Evolutionary conservation across 2,888 invertebrate species (phyloP), one percentile per base, ranked within the genome.

Genomic region (Patella caerulea): DNA sequence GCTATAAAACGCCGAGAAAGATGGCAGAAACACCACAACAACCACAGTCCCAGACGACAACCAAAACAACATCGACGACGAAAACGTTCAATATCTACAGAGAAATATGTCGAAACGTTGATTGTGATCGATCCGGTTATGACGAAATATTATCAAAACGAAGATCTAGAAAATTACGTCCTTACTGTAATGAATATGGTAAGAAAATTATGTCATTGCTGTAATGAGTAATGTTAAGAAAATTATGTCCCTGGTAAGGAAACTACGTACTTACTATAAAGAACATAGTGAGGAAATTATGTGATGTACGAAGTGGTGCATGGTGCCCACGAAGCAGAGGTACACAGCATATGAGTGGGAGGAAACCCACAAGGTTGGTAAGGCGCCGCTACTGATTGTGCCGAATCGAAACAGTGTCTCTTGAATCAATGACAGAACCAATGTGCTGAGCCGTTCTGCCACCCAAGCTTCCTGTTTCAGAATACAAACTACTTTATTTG

Each of bases 131-230:
- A 97, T 93, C 94, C 94, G 77, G 95, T 95, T 84, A 97, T 97
- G 96, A 94, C 95, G 84, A 94, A 95, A 75, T 97, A 96, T 91
- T 97, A 97, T 92, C 93, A 94, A 85, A 94, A 95, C 87, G 94
- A 95, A 86, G 95, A 96, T 89, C 94, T 96, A 84, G 95, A 96
- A 90, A 96, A 95, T 11, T 97, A 97, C 92, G 94, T 97, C 53
- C 93, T 97, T 75, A 97, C 97, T 75, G 95, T 97, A 83, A 96
- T 97, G 96, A 97, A 97, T 91, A 97, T 97, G 96, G 97, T 93
- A 87, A 94, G 92, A 86, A 0, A 17, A 14, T 24, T 19, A 45
- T 4, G 45, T 9, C 45, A 9, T 45, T 45, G 7, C 9, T 45
- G 7, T 45, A 45, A 45, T 45, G 0, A 0, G 9, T 65, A n/a